phyloP scores from a whole-genome alignment of 2,888 invertebrate species.

The Brachynemurus nebulosus region DNA sequence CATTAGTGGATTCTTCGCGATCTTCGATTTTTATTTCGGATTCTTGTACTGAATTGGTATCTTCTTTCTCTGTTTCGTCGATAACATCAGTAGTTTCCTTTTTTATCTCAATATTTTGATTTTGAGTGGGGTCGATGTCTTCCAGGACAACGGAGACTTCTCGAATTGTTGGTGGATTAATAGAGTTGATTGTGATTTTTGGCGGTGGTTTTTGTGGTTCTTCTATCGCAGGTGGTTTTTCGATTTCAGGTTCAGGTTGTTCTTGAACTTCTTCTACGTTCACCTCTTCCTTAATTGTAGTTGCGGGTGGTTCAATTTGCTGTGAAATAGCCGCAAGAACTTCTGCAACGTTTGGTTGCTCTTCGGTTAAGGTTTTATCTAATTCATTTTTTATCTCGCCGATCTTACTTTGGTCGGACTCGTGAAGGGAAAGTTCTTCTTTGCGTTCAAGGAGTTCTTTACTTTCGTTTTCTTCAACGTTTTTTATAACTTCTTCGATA shows the following conservation, averaged over 20 bases:
- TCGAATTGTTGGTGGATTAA: constrained; percentile 10
- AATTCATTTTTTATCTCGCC: constrained; percentile 8
- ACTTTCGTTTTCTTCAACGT: constrained; percentile 9
- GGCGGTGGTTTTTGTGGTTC: background rate
- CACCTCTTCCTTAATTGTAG: constrained; percentile 11
- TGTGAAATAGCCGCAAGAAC: background rate
- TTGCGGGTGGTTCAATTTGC: background rate
- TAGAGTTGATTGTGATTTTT: no score
- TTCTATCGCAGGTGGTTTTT: constrained; percentile 20
- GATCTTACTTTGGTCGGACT: constrained; percentile 3
- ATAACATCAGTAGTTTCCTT: constrained; percentile 23
- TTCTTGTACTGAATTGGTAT: constrained; percentile 20
- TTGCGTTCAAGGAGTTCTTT: constrained; percentile 7
- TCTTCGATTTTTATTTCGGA: constrained; percentile 13
- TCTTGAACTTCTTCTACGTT: constrained; percentile 1
- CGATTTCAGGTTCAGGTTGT: constrained; percentile 18
- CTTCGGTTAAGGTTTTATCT: constrained; percentile 4
- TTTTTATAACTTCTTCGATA: constrained; percentile 10
- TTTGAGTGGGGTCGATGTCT: background rate
- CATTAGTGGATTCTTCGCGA: background rate
- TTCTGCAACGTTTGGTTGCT: background rate
- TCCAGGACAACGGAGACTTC: constrained; percentile 9
- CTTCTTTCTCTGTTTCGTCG: constrained; percentile 30
- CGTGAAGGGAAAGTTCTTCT: background rate
- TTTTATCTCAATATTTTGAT: constrained; percentile 2